Conservation (phyloP, 2,113 vertebrate genomes). For the Benitochromis conjunctus region DNA sequence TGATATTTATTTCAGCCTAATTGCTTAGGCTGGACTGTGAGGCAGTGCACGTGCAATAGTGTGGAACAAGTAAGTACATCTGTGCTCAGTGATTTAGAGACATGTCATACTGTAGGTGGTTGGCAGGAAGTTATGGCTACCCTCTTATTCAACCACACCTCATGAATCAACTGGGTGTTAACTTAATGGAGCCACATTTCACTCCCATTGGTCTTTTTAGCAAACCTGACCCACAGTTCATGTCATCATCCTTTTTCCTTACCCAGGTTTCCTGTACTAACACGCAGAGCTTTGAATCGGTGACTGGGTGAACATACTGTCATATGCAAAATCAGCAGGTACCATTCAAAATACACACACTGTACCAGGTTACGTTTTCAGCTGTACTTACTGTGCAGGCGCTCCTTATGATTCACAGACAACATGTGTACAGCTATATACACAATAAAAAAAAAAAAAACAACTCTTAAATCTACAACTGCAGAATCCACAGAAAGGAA, state of each 20-base stretch:
- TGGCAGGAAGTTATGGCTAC: neutral
- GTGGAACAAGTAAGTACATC: neutral
- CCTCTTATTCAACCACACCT: neutral
- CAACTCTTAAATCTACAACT: neutral
- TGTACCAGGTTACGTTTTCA: neutral
- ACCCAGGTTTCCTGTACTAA: neutral
- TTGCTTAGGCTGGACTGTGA: neutral
- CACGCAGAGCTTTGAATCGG: neutral
- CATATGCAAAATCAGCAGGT: fast-evolving
- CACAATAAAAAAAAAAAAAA: fast-evolving
- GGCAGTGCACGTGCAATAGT: neutral
- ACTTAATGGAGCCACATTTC: neutral
- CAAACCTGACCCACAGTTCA: neutral
- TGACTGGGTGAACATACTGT: neutral
- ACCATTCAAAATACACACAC: neutral
- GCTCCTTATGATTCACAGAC: neutral
- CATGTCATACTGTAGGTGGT: neutral
- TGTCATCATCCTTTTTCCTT: neutral
- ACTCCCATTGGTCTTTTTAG: neutral
- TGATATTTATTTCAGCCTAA: neutral
- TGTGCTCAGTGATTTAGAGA: neutral
- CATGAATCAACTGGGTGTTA: neutral
- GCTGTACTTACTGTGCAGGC: neutral
- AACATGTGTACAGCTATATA: neutral
- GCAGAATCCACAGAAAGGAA: neutral